Base-by-base conservation (phyloP, 2,888 invertebrate species). In the Amblyjoppa proteus region DNA sequence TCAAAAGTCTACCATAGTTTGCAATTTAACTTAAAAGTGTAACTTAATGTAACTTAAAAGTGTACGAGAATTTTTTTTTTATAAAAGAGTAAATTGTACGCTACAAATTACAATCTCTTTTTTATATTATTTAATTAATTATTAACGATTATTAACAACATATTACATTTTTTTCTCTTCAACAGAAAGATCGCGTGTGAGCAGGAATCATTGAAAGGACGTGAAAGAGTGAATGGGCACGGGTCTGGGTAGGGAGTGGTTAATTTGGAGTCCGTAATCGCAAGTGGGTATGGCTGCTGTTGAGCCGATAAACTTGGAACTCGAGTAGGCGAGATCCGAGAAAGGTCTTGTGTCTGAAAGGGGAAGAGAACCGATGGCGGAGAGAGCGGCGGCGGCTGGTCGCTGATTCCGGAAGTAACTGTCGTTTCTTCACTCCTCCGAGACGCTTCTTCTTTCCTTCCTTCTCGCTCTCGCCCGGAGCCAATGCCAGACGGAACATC, bases 351-450 rank as follows among this genome's bases (percentile, higher is more conserved):
- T 85, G 81, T 66, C 74, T 75, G 70, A 78, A 78, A 78, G 76
- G 70, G 74, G 82, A 84, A 49, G 45, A 49, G 73, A 75, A 73
- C 25, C 45, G 64, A 64, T 34, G 58, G 31, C 51, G 56, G 76
- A 89, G 88, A 86, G 88, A 16, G 45, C 45, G 16, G 1, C 45
- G 45, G 89, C 90, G 88, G 91, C 90, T 89, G 90, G 80, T 88
- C 81, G 87, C 86, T 87, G 90, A 49, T 89, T 90, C 90, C 90
- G 91, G 91, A 91, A 91, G 90, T 89, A 91, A 91, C 91, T 89
- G 91, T 90, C 91, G 90, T 89, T 84, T 84, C 89, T 89, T 88
- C 81, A 61, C 80, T 89, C 87, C 87, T 79, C 85, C 85, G 83
- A 81, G 71, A 71, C 71, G 53, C 66, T 77, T 56, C 56, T 51